These are phyloP conservation scores for Rhabditoides inermis DNA, from an alignment of 2,888 invertebrate species.

Conservation along the genomic window DNA sequence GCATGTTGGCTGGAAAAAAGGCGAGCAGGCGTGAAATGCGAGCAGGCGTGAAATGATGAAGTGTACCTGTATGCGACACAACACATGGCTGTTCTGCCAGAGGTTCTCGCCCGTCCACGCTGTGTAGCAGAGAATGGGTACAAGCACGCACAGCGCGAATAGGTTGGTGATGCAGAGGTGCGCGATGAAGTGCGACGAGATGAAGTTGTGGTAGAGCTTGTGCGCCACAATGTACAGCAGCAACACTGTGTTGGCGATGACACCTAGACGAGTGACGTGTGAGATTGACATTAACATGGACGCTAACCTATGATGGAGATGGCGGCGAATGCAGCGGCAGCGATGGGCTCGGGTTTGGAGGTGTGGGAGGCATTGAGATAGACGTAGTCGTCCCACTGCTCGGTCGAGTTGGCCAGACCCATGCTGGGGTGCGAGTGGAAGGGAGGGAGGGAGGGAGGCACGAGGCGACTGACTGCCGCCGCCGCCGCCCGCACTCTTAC, in stretches of 20 bases:
- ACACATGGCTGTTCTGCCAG: conserved; percentile 32
- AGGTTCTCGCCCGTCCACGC: conserved; percentile 40
- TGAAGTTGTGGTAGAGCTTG: conserved; percentile 50
- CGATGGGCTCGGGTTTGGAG: conserved; percentile 19
- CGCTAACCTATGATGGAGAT: conserved; percentile 1
- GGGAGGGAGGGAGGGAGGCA: conserved; percentile 1
- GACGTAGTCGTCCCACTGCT: conserved; percentile 22
- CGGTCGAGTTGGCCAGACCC: conserved; percentile 22
- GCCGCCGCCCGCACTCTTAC: neutral
- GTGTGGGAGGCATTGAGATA: conserved; percentile 22
- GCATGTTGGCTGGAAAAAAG: neutral
- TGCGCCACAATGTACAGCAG: conserved; percentile 42
- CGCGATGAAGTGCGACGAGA: conserved; percentile 50
- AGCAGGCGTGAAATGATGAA: no score
- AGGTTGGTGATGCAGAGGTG: conserved; percentile 50
- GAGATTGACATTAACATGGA: neutral
- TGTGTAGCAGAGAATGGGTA: conserved; percentile 44
- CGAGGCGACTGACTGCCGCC: conserved; percentile 7
- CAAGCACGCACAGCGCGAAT: conserved; percentile 30
- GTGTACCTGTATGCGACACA: conserved; percentile 44
- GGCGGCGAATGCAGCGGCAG: conserved; percentile 17
- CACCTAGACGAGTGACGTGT: conserved; percentile 13
- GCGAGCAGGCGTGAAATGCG: no score
- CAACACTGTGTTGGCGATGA: conserved; percentile 39
- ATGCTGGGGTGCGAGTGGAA: conserved; percentile 1